These are phyloP conservation scores for Pseudeuparius sepicola DNA, from an alignment of 2,888 invertebrate genomes.

Conservation along the genomic window DNA sequence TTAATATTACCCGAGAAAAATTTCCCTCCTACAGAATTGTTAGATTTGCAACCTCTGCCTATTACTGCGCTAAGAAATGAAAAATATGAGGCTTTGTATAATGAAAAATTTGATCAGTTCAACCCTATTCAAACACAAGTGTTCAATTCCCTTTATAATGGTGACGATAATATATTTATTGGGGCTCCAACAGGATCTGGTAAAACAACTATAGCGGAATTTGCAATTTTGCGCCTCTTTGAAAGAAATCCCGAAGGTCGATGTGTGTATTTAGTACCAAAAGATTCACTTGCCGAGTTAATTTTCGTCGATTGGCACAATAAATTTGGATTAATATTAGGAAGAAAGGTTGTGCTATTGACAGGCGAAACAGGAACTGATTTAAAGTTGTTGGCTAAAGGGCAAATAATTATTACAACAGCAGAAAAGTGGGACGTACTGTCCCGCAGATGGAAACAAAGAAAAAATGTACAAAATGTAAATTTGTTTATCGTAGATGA, in stretches of 20 bases:
- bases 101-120: constrained; percentile 81
- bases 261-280: constrained; percentile 88
- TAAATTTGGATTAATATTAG: constrained; percentile 73
- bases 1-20: constrained; percentile 97
- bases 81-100: constrained; percentile 77
- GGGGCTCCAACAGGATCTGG: constrained; percentile 88
- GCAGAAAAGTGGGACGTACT: constrained; percentile 99
- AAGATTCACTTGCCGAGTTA: constrained; percentile 82
- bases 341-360: constrained; percentile 78
- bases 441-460: constrained; percentile 96
- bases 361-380: constrained; percentile 94
- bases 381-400: constrained; percentile 83
- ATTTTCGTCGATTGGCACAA: constrained; percentile 86
- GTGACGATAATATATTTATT: constrained; percentile 96
- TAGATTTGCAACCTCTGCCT: constrained; percentile 94
- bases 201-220: constrained; percentile 92
- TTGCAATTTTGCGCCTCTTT: constrained; percentile 84
- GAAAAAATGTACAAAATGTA: constrained; percentile 96
- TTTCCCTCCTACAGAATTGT: constrained; percentile 91
- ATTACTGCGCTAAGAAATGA: constrained; percentile 84
- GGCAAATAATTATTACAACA: constrained; percentile 92
- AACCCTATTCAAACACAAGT: constrained; percentile 99
- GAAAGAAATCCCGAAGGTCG: constrained; percentile 64
- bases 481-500: constrained; percentile 96
- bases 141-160: constrained; percentile 96